Evolutionary conservation across 2,888 invertebrate species (phyloP).

Genomic region (Drosophila nr. perissopoda): DNA sequence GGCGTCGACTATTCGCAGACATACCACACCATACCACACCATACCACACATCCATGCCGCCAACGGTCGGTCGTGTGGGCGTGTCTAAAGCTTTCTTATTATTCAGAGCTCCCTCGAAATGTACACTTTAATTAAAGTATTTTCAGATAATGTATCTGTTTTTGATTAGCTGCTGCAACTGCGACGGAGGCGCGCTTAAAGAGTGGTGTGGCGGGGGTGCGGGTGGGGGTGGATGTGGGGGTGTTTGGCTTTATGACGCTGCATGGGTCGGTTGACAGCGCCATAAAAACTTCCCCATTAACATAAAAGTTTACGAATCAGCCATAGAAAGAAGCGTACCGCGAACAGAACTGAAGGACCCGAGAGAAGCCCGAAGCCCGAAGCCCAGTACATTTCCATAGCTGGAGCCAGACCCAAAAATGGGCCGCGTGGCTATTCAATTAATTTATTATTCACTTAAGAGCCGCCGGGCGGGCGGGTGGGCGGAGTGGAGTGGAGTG

Average conservation of each 20-base stretch:
- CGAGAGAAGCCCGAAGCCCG: constrained; percentile 2
- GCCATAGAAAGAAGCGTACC: constrained; percentile 20
- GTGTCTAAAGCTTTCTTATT: constrained; percentile 35
- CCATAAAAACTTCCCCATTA: constrained; percentile 64
- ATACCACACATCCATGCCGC: background rate
- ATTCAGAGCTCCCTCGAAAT: constrained; percentile 48
- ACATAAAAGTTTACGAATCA: constrained; percentile 66
- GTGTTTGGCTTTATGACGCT: background rate
- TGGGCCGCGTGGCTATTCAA: constrained; percentile 76
- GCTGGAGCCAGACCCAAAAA: constrained; percentile 28
- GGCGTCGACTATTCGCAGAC: constrained; percentile 33
- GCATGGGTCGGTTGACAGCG: constrained; percentile 18
- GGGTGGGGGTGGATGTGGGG: background rate
- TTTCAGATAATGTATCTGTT: constrained; percentile 62
- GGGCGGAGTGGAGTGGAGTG: background rate
- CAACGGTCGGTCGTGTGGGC: constrained; percentile 10
- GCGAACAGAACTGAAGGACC: constrained; percentile 6
- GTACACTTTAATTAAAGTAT: constrained; percentile 77
- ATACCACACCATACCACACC: background rate
- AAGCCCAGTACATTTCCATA: constrained; percentile 2
- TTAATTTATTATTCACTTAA: constrained; percentile 81
- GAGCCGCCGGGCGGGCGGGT: constrained; percentile 48
- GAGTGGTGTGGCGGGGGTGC: background rate
- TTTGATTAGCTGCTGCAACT: constrained; percentile 70
- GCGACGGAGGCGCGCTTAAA: background rate